A percentile compares a stretch with the other conserved stretches of the same genome.
Conservation (phyloP, 2,797 vertebrate species). For the Nothura maculosa region DNA sequence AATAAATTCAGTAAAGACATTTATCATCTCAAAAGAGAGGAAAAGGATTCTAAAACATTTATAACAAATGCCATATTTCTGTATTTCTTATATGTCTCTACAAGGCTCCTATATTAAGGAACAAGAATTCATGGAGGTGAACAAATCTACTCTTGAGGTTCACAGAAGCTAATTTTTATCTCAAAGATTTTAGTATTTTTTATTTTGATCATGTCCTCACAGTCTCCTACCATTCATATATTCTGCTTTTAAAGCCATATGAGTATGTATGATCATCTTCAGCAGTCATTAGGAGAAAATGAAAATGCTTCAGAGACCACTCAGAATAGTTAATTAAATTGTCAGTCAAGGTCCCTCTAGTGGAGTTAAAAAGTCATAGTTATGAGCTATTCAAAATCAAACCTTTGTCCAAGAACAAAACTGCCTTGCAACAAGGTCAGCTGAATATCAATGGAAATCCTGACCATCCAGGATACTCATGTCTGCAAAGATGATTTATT, state of each 20-base stretch:
- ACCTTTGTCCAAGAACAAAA: not conserved
- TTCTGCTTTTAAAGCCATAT: not conserved
- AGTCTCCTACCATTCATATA: not conserved
- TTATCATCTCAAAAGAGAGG: not conserved
- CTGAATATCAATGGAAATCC: constrained; percentile 24
- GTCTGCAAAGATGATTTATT: not conserved
- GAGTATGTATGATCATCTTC: not conserved
- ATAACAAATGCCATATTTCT: not conserved
- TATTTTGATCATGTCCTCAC: not conserved
- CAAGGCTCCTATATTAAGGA: not conserved
- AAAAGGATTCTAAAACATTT: not conserved
- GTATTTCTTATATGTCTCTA: not conserved
- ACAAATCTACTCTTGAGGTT: not conserved
- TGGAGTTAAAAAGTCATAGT: constrained; percentile 15
- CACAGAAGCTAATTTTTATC: not conserved
- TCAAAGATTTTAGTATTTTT: not conserved
- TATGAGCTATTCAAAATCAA: constrained; percentile 48
- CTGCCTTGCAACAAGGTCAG: constrained; percentile 48
- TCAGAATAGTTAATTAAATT: constrained; percentile 47
- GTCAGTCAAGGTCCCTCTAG: constrained; percentile 30
- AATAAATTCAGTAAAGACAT: not conserved
- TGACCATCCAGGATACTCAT: not conserved
- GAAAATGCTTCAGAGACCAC: constrained; percentile 35
- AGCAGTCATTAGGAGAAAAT: constrained; percentile 35
- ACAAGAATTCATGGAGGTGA: not conserved